phyloP scores from a whole-genome alignment of 1,140 invertebrate genomes.

The Lepidurus packardi region DNA sequence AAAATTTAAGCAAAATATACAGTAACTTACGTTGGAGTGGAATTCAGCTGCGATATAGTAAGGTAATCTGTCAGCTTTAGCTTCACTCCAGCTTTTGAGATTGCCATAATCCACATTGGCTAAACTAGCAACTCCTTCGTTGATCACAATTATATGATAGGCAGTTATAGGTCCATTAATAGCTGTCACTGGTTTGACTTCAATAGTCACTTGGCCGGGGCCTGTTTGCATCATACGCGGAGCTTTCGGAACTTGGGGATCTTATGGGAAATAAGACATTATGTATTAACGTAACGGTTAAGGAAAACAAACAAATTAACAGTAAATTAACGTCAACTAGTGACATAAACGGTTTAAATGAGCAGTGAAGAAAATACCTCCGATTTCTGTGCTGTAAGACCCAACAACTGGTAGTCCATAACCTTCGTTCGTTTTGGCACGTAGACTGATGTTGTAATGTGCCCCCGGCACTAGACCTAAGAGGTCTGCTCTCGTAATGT shows the following conservation, averaged over 20 bases:
- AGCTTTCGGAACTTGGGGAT: slow-evolving; percentile 59
- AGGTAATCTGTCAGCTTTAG: slow-evolving; percentile 53
- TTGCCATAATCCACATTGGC: slow-evolving; percentile 52
- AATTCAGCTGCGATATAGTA: slow-evolving; percentile 78
- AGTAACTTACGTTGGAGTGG: slow-evolving; percentile 46
- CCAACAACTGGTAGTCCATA: slow-evolving; percentile 52
- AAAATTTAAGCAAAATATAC: background rate
- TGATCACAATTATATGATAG: slow-evolving; percentile 65
- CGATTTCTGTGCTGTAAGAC: slow-evolving; percentile 60
- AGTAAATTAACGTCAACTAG: too few relatives aligned
- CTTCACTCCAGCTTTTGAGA: slow-evolving; percentile 54
- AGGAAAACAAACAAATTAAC: too few relatives aligned
- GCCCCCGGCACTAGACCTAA: slow-evolving; percentile 63
- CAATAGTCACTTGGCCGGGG: slow-evolving; percentile 55
- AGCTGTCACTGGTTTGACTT: slow-evolving; percentile 57
- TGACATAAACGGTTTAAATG: too few relatives aligned
- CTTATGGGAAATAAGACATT: slow-evolving; percentile 28
- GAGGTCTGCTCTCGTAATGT: slow-evolving; percentile 46
- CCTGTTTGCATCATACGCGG: slow-evolving; percentile 56
- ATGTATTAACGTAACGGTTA: background rate
- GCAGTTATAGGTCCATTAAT: slow-evolving; percentile 65
- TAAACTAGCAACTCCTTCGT: slow-evolving; percentile 53
- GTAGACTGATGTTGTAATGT: slow-evolving; percentile 61
- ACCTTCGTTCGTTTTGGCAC: slow-evolving; percentile 56
- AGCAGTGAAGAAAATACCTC: slow-evolving; percentile 39